Evolutionary conservation across 2,797 vertebrate genomes (phyloP), one percentile per base, ranked within the genome.

Genomic region (Gymnopithys bicolor): DNA sequence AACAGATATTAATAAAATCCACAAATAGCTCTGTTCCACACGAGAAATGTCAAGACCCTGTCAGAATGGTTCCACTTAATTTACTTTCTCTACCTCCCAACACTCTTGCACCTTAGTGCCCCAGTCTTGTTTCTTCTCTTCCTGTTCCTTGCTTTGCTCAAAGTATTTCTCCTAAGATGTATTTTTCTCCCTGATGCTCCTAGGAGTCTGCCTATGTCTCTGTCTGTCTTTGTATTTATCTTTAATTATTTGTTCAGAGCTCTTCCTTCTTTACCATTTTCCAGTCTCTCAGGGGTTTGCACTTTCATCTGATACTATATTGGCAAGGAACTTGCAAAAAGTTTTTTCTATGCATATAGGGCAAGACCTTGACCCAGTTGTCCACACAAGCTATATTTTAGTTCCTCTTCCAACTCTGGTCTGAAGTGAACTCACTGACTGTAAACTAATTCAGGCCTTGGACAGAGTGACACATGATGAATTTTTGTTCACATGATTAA

Each of bases 81-180:
- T 24, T 37, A 14, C 13, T 24, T 73, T 83, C 41, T 73, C 30
- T 33, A 66, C 10, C 19, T 77, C 4, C 2, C 16, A 41, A 30
- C 73, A 51, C 4, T 3, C 10, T 37, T 19, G 59, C 32, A 39
- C 37, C 6, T 18, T 52, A 19, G 8, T 3, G 0, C 6, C 8
- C 14, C 41, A 35, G 33, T 70, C 22, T 49, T n/a, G 21, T 83
- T 70, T 11, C 25, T 89, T 71, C 43, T 9, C 22, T 19, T 78
- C 41, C 84, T 81, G 18, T 49, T 83, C 21, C 35, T 79, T 89
- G 21, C 49, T 70, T 87, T 87, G 45, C 39, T 48, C 24, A 27
- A 60, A 75, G 27, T 62, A 51, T 35, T 66, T 75, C 10, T 19
- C 3, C 6, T 63, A 10, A 16, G 27, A 6, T 9, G 11, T 68